Conservation (phyloP, 2,113 vertebrate species). For the Scopus umbretta region DNA sequence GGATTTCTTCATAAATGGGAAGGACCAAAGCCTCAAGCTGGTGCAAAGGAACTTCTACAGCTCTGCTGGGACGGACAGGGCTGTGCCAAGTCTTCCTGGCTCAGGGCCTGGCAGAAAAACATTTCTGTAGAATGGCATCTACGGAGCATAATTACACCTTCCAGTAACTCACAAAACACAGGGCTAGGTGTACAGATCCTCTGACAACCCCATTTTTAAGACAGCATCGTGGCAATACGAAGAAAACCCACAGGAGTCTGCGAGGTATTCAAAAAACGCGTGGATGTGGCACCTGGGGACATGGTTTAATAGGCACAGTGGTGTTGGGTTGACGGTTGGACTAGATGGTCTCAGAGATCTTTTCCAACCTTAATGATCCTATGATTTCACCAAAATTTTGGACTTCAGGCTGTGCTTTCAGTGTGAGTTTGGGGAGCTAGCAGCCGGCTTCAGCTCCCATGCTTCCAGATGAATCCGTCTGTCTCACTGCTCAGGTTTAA, state of each 20-base stretch:
- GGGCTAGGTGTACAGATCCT: not conserved
- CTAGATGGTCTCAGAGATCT: too few relatives aligned
- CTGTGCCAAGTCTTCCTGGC: not conserved
- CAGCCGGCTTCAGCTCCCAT: not conserved
- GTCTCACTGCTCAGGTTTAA: not conserved
- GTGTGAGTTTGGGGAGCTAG: rapidly evolving
- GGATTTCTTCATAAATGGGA: not conserved
- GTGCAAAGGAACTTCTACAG: not conserved
- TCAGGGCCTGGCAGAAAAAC: not conserved
- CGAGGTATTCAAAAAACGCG: too few relatives aligned
- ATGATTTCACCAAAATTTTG: not conserved
- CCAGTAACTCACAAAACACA: not conserved
- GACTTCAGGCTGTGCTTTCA: not conserved
- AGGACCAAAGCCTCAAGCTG: not conserved
- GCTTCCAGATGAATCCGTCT: not conserved
- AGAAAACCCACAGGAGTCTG: not conserved
- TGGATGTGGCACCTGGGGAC: too few relatives aligned
- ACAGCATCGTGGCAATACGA: rapidly evolving
- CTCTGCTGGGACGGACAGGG: not conserved
- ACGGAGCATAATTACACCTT: not conserved
- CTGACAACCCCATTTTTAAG: rapidly evolving
- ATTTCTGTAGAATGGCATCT: not conserved
- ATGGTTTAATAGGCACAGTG: too few relatives aligned
- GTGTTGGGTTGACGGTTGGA: too few relatives aligned
- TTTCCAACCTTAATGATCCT: too few relatives aligned